A percentile compares a stretch with the other conserved stretches of the same genome.
Conservation (phyloP, 1,140 invertebrate species). For the Platyscapa corneri region DNA sequence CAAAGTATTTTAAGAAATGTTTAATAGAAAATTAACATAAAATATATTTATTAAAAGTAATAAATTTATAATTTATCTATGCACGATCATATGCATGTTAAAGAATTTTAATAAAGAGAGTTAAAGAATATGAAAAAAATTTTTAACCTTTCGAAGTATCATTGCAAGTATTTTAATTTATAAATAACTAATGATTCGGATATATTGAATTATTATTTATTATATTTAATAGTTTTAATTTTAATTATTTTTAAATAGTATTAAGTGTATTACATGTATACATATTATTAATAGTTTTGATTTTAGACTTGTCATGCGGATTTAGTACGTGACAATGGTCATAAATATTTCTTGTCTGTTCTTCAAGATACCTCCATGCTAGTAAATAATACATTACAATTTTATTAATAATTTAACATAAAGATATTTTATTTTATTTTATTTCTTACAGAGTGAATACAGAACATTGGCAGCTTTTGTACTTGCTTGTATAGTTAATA, state of each 20-base stretch:
- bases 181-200: too few relatives aligned
- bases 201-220: too few relatives aligned
- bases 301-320: slow-evolving; percentile 94
- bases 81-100: too few relatives aligned
- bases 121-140: not conserved
- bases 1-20: too few relatives aligned
- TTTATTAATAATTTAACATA: not conserved
- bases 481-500: slow-evolving; percentile 92
- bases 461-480: slow-evolving; percentile 94
- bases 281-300: slow-evolving; percentile 40
- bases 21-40: too few relatives aligned
- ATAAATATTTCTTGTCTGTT: slow-evolving; percentile 95
- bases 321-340: slow-evolving; percentile 94
- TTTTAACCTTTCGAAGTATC: too few relatives aligned
- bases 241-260: not conserved
- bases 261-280: not conserved
- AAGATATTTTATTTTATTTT: not conserved
- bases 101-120: too few relatives aligned
- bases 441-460: slow-evolving; percentile 82
- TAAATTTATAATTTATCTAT: too few relatives aligned
- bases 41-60: too few relatives aligned
- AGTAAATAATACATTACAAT: slow-evolving; percentile 74
- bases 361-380: slow-evolving; percentile 89
- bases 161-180: too few relatives aligned
- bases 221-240: not conserved